These are phyloP conservation scores for Calosoma granatense DNA, from an alignment of 1,140 invertebrate species.

Conservation along the genomic window DNA sequence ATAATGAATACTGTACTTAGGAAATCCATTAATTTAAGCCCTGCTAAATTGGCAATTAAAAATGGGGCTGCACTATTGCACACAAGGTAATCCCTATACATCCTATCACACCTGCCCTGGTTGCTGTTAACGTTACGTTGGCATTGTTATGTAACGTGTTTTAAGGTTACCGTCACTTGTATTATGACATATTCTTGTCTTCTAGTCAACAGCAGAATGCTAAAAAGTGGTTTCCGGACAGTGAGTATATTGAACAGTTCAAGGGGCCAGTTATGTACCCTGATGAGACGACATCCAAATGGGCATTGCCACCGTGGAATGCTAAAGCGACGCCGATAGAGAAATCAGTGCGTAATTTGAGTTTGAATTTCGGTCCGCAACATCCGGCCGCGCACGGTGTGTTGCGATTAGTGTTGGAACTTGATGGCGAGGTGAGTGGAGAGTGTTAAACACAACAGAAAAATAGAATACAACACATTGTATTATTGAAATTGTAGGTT, in stretches of 20 bases:
- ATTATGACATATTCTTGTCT: background rate
- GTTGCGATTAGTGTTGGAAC: conserved; percentile 60
- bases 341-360: conserved; percentile 46
- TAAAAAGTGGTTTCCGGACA: conserved; percentile 41
- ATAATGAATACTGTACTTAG: background rate
- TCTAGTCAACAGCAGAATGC: background rate
- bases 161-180: background rate
- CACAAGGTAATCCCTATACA: background rate
- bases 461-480: background rate
- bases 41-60: background rate
- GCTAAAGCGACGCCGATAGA: conserved; percentile 31
- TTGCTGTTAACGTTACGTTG: background rate
- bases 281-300: conserved; percentile 33
- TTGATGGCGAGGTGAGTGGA: conserved; percentile 67
- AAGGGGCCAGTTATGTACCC: conserved; percentile 48
- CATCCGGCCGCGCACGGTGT: conserved; percentile 83
- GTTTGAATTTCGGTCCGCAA: conserved; percentile 73
- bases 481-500: conserved; percentile 28
- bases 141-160: background rate
- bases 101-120: background rate
- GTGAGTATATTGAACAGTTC: conserved; percentile 47
- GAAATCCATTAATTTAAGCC: background rate
- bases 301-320: conserved; percentile 31
- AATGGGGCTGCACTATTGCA: background rate
- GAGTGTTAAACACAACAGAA: no score